These are phyloP conservation scores for Anastrepha ludens DNA, from an alignment of 1,140 invertebrate species.

Conservation along the genomic window DNA sequence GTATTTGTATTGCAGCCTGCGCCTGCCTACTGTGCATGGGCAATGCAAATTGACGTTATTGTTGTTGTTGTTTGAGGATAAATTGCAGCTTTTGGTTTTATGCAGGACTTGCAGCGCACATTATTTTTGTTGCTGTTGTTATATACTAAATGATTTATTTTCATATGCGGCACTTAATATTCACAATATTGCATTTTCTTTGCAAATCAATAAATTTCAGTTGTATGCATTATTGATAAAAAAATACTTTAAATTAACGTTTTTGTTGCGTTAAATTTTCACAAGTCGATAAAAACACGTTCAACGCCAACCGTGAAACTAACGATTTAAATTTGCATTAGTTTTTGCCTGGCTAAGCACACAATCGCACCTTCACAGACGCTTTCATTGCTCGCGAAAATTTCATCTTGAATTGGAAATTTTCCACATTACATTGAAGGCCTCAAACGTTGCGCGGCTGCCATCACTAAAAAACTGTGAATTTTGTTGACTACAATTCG, in stretches of 20 bases:
- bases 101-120: conserved; percentile 29
- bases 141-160: neutral
- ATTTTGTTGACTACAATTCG: conserved; percentile 47
- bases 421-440: neutral
- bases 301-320: neutral
- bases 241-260: no score
- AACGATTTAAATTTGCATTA: neutral
- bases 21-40: neutral
- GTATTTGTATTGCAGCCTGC: neutral
- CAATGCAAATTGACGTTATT: neutral
- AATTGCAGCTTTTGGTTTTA: conserved; percentile 18
- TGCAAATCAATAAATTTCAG: neutral
- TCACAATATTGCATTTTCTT: neutral
- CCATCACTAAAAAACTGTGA: neutral
- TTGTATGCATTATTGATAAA: neutral
- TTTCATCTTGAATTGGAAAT: neutral
- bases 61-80: conserved; percentile 10
- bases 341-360: neutral
- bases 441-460: neutral
- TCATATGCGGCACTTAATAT: neutral
- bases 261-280: no score
- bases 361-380: neutral
- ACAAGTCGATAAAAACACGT: neutral
- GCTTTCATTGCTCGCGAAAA: neutral
- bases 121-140: conserved; percentile 7